Evolutionary conservation across 2,888 invertebrate species (phyloP), one percentile per base, ranked within the genome.

Genomic region (Ditula angustiorana): DNA sequence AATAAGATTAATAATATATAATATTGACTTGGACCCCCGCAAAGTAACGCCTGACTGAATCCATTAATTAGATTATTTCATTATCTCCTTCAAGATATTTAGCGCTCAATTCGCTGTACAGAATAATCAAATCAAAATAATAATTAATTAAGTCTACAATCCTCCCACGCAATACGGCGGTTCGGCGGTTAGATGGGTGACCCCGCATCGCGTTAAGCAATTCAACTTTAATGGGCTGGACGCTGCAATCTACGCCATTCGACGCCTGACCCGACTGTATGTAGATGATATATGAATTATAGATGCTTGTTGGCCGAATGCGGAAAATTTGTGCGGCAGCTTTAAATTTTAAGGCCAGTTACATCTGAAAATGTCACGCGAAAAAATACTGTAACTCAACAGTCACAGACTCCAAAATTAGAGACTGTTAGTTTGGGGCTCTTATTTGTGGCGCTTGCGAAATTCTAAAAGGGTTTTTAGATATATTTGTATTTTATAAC

Each of bases 131-230:
- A 24, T 47, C 57, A 57, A 61, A 58, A 50, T 11, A 37, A 44
- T 58, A 52, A 63, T 58, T 63, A 58, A 58, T 58, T 63, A 58
- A 58, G 57, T 50, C 24, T 28, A 19, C 63, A 19, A 26, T 33
- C 26, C 33, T 57, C 49, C 57, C 63, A 19, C 26, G 35, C 47
- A 57, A 53, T 30, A 35, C 5, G 52, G 52, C 30, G 30, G 21
- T 5, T 7, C 28, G 61, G 52, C 55, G 37, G 49, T 84, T 85
- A 86, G 86, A 89, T 88, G 88, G 74, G 68, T 75, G 87, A 85
- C 88, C 85, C 78, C 79, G 74, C 79, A 83, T 78, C 79, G 74
- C 79, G 83, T 89, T 84, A 87, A 86, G 84, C 83, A 88, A 89
- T 86, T 89, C 82, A 87, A 82, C 83, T 82, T 83, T 80, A 77